Conservation (phyloP, 2,888 invertebrate genomes). For the Lymantria monacha region DNA sequence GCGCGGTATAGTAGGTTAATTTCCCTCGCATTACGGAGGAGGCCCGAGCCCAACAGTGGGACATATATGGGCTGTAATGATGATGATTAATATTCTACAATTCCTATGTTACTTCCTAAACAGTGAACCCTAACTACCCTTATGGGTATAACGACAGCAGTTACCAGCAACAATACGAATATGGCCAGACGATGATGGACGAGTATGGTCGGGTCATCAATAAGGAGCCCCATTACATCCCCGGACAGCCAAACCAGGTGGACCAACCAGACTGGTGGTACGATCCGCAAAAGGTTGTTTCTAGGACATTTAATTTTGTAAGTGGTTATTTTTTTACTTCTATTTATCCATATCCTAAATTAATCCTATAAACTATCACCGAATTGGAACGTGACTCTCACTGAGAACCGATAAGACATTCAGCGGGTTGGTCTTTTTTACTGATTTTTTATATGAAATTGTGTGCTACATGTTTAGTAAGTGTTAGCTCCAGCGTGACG, state of each 20-base stretch:
- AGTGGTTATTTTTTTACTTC: conserved; percentile 52
- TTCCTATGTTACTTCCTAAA: background rate
- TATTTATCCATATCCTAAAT: background rate
- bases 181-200: conserved; percentile 39
- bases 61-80: too few relatives aligned
- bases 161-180: conserved; percentile 42
- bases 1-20: too few relatives aligned
- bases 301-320: conserved; percentile 89
- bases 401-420: too few relatives aligned
- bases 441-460: too few relatives aligned
- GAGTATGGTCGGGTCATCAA: conserved; percentile 41
- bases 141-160: conserved; percentile 67
- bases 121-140: conserved; percentile 70
- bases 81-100: too few relatives aligned
- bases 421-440: too few relatives aligned
- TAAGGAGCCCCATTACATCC: conserved; percentile 37
- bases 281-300: conserved; percentile 81
- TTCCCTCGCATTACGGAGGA: too few relatives aligned
- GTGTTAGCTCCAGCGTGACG: too few relatives aligned
- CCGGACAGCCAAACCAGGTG: conserved; percentile 75
- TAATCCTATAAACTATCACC: background rate
- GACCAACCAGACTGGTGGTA: conserved; percentile 81
- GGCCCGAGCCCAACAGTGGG: too few relatives aligned
- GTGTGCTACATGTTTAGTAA: too few relatives aligned
- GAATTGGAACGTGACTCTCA: too few relatives aligned